A percentile compares a stretch with the other conserved stretches of the same genome.
phyloP scores from a whole-genome alignment of 2,888 invertebrate species.

The Cepaea hortensis region DNA sequence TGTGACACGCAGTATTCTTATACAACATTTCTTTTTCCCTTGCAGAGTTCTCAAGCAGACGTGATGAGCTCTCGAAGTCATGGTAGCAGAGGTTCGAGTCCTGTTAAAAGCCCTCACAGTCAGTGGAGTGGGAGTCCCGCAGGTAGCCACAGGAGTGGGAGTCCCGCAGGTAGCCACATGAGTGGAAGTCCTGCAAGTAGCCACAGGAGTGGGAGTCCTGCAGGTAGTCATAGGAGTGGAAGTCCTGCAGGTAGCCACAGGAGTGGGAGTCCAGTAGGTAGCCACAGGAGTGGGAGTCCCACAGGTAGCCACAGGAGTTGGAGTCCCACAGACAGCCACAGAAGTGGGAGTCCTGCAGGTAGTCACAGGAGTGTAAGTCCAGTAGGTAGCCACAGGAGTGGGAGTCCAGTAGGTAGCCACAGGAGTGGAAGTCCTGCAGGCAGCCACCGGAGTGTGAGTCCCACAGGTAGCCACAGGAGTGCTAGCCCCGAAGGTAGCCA shows the following conservation, averaged over 20 bases:
- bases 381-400: conserved; percentile 51
- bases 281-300: conserved; percentile 52
- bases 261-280: conserved; percentile 54
- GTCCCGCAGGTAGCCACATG: conserved; percentile 34
- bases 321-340: conserved; percentile 54
- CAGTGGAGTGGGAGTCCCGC: conserved; percentile 53
- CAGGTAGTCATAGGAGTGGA: conserved; percentile 50
- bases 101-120: conserved; percentile 42
- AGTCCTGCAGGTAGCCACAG: conserved; percentile 54
- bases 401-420: conserved; percentile 39
- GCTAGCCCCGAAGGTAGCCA: conserved; percentile 43
- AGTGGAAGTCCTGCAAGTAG: conserved; percentile 55
- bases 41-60: conserved; percentile 25
- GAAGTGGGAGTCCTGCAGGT: conserved; percentile 50
- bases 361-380: conserved; percentile 50
- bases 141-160: conserved; percentile 52
- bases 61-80: background rate
- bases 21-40: background rate
- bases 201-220: conserved; percentile 44
- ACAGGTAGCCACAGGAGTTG: conserved; percentile 51
- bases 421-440: conserved; percentile 49
- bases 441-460: conserved; percentile 54
- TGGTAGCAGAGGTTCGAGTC: conserved; percentile 39
- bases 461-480: conserved; percentile 49
- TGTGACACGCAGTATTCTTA: too few species aligned